Evolutionary conservation across 2,888 invertebrate species (phyloP).

Genomic region (Augochlorella aurata): DNA sequence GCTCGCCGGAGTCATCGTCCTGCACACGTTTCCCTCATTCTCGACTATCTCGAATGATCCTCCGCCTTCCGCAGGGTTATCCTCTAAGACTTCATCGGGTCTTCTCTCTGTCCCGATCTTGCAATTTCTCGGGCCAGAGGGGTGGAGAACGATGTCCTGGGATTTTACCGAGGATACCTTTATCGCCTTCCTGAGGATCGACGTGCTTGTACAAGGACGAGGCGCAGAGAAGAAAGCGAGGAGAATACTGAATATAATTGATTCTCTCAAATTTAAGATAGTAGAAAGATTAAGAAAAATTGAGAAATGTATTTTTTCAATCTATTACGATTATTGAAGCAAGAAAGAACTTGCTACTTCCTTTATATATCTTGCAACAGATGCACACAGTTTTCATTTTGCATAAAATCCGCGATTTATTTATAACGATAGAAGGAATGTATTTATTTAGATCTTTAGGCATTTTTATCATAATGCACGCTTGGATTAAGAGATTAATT

Average conservation of each 20-base stretch:
- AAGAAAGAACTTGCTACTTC: no score
- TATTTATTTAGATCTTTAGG: no score
- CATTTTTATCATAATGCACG: no score
- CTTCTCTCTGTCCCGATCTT: background rate
- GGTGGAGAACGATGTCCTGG: conserved; percentile 1
- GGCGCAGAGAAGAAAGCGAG: background rate
- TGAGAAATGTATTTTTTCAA: no score
- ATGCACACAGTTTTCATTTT: no score
- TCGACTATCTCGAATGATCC: conserved; percentile 49
- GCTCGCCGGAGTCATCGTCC: conserved; percentile 55
- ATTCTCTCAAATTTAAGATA: no score
- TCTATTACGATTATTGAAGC: no score
- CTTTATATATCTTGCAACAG: no score
- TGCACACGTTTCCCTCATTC: conserved; percentile 42
- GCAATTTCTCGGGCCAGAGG: background rate
- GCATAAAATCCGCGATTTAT: no score
- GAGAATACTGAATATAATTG: background rate
- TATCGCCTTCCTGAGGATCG: background rate
- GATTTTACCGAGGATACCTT: background rate
- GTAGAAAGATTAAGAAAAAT: no score
- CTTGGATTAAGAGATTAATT: no score
- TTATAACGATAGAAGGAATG: no score
- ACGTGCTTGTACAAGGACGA: background rate
- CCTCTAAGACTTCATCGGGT: background rate
- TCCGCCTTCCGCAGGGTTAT: background rate